Evolutionary conservation across 2,888 invertebrate species (phyloP).

Genomic region (Hypomecis atomaria): DNA sequence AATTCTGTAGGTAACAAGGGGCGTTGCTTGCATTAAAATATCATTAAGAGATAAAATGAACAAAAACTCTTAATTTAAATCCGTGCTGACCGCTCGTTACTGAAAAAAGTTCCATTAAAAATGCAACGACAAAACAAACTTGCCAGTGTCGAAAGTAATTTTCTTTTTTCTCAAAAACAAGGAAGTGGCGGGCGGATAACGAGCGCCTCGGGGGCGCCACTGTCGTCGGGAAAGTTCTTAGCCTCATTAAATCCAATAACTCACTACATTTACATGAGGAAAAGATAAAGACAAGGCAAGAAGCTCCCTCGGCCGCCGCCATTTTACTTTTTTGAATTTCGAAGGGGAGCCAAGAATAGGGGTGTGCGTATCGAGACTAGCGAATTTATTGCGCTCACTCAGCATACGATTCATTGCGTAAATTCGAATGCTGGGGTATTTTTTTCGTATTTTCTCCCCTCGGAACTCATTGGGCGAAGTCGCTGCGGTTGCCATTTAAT

Average conservation of each 20-base stretch:
- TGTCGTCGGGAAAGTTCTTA: constrained; percentile 76
- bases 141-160: constrained; percentile 48
- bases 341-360: constrained; percentile 67
- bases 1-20: no score
- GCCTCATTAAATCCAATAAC: constrained; percentile 76
- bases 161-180: constrained; percentile 53
- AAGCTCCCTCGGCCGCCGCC: constrained; percentile 63
- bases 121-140: constrained; percentile 46
- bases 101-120: constrained; percentile 38
- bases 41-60: background rate
- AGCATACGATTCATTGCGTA: constrained; percentile 77
- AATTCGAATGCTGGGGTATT: constrained; percentile 57
- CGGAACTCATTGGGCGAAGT: constrained; percentile 36
- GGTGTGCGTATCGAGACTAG: constrained; percentile 66
- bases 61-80: background rate
- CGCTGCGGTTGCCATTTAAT: constrained; percentile 31
- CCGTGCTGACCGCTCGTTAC: constrained; percentile 1
- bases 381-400: constrained; percentile 74
- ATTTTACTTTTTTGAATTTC: constrained; percentile 77
- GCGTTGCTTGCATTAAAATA: no score
- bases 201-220: constrained; percentile 62
- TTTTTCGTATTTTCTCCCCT: constrained; percentile 43
- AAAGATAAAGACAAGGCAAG: constrained; percentile 84
- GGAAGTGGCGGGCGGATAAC: constrained; percentile 57
- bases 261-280: constrained; percentile 79